Conservation (phyloP, 2,888 invertebrate species). For the Troides helena region DNA sequence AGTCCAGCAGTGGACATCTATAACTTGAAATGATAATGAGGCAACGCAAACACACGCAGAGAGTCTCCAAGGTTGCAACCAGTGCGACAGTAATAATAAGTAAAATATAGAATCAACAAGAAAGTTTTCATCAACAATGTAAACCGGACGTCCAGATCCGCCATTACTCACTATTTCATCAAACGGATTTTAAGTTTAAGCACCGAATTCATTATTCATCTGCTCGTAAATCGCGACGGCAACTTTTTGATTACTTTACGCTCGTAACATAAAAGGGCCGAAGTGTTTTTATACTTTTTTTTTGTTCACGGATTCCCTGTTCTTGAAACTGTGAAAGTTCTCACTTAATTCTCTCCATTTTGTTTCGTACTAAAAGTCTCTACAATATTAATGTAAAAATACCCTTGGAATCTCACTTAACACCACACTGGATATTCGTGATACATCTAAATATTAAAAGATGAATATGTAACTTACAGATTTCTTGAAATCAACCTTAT, state of each 20-base stretch:
- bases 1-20: no score
- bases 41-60: no score
- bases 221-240: slow-evolving; percentile 13
- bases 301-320: not conserved
- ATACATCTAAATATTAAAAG: no score
- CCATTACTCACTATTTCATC: slow-evolving; percentile 7
- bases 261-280: slow-evolving; percentile 16
- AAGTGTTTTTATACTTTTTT: slow-evolving; percentile 17
- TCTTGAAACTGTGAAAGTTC: slow-evolving; percentile 15
- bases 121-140: slow-evolving; percentile 1
- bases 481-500: no score
- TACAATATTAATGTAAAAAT: no score
- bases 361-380: no score
- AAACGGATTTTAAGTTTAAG: slow-evolving; percentile 11
- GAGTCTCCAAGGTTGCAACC: no score
- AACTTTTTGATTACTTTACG: slow-evolving; percentile 22
- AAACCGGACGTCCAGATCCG: not conserved
- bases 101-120: not conserved
- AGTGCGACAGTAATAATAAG: no score
- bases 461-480: no score
- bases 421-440: no score
- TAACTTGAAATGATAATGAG: no score
- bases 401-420: no score
- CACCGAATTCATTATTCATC: slow-evolving; percentile 18
- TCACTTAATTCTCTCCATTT: slow-evolving; percentile 6